Evolutionary conservation across 2,888 invertebrate genomes (phyloP), one percentile per base, ranked within the genome.

Genomic region (Ischnus inquisitorius): DNA sequence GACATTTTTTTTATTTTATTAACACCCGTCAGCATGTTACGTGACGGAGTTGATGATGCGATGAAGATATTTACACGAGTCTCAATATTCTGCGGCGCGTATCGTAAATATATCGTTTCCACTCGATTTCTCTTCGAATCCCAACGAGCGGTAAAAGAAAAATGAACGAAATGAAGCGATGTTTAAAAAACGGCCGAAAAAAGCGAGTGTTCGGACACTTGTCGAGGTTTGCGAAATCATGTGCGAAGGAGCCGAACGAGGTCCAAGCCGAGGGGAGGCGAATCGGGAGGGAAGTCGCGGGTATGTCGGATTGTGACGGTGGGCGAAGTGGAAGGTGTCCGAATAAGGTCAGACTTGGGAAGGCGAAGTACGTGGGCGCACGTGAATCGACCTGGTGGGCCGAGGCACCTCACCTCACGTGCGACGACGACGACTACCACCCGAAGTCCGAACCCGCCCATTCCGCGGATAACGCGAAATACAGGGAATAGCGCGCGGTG

Each of bases 291-390:
- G 76, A 64, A 72, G 54, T 62, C 46, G 77, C 62, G 76, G 34
- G 60, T 43, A 43, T 39, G 69, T 74, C 71, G 82, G 41, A 41
- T 75, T 79, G 88, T 86, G 85, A 84, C 87, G 86, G 91, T 90
- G 90, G 90, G 89, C 90, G 90, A 91, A 85, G 88, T 89, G 90
- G 90, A 92, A 92, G 92, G 90, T 91, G 90, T 91, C 93, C 93
- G 92, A 93, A 93, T 93, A 93, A 92, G 92, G 93, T 92, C 90
- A 91, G 91, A 89, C 88, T 86, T 81, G 88, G 88, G 89, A 88
- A 90, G 89, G 88, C 89, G 85, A 86, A 74, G 87, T 83, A 82
- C 81, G 88, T 86, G 88, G 88, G 88, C 87, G 88, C 84, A 67
- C 77, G 79, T 79, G 86, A 78, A 85, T 81, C 84, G 48, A 85